These are phyloP conservation scores for Lepus americanus DNA, from an alignment of 2,113 vertebrate genomes.

Conservation along the genomic window DNA sequence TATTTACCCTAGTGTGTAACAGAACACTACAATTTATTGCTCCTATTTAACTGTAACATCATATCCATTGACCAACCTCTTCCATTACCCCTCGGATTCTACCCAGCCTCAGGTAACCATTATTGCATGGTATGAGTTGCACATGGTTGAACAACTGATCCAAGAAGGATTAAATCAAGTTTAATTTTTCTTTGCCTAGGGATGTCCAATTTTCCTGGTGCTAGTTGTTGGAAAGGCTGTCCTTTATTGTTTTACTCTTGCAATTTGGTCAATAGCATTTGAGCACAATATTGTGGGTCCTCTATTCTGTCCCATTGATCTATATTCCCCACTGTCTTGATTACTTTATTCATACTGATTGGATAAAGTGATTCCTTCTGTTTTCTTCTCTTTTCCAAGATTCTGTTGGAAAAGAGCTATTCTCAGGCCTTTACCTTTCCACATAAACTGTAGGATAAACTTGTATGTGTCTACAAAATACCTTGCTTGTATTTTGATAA, in stretches of 20 bases:
- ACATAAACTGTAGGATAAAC: background rate
- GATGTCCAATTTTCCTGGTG: background rate
- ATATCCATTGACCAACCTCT: background rate
- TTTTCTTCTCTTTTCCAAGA: constrained; percentile 34
- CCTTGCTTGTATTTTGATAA: constrained; percentile 2
- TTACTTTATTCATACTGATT: constrained; percentile 16
- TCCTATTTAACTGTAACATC: background rate
- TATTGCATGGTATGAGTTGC: background rate
- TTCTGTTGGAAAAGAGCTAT: background rate
- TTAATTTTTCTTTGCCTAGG: background rate
- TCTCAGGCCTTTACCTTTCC: background rate
- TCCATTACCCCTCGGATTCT: background rate
- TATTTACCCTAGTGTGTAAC: background rate
- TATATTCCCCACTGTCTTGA: background rate
- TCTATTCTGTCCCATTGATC: background rate
- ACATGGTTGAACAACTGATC: background rate
- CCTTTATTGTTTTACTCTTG: background rate
- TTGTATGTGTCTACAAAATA: background rate
- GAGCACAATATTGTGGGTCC: background rate
- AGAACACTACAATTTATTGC: background rate
- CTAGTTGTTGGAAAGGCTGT: background rate
- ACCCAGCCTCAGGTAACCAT: background rate
- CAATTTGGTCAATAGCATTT: background rate
- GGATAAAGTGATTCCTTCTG: background rate
- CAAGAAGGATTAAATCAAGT: background rate